Base-by-base conservation (phyloP, 2,113 vertebrate genomes). In the Castor canadensis region DNA sequence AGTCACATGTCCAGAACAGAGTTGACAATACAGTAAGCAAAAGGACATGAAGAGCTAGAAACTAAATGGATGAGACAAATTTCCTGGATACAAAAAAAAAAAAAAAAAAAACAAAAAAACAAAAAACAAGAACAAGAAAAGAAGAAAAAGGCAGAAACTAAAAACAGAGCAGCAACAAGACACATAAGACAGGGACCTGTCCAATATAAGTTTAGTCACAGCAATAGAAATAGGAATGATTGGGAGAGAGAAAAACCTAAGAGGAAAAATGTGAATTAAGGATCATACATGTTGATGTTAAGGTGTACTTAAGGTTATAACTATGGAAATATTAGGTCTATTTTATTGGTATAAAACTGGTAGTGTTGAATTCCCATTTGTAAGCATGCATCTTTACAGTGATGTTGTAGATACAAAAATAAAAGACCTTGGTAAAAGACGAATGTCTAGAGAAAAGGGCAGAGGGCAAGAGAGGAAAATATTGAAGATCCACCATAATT, bases 81-180 rank as follows among this genome's bases (percentile, higher is more conserved):
- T 81, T n/a, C 22, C 69, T 38, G 54, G 24, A 20, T n/a, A 32
- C 26, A n/a, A n/a, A n/a, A n/a, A n/a, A n/a, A n/a, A n/a, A n/a
- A n/a, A n/a, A n/a, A n/a, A n/a, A n/a, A n/a, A n/a, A n/a, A n/a
- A n/a, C n/a, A n/a, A n/a, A n/a, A n/a, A n/a, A n/a, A n/a, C n/a
- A n/a, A 20, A 9, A 2, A n/a, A n/a, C n/a, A n/a, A 40, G 3
- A 5, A 5, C 20, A 66, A 66, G 6, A 45, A 2, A 8, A 58
- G 38, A 69, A 88, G 62, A 73, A 13, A 52, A 22, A 6, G 16
- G 38, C 56, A 84, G 45, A 6, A 77, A 26, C 17, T 56, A 15
- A 9, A 69, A 67, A 22, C 32, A 67, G 35, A 79, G 28, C 58
- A 24, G 24, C n/a, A 24, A 45, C 38, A 76, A 28, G 38, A 28